Evolutionary conservation across 2,888 invertebrate genomes (phyloP).

Genomic region (Lepidocyrtinus sp.): DNA sequence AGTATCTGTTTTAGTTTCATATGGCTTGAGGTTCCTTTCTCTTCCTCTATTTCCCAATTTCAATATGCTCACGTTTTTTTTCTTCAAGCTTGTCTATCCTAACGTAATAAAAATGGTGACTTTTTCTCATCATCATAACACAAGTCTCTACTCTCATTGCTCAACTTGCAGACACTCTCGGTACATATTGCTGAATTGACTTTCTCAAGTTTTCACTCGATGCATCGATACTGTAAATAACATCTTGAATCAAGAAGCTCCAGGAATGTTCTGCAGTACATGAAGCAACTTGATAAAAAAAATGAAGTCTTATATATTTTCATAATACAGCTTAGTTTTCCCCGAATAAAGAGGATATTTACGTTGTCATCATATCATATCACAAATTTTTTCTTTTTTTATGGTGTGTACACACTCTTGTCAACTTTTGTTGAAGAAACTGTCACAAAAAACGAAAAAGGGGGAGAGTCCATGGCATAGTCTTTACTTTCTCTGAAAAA

Average conservation of each 20-base stretch:
- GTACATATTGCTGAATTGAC: neutral
- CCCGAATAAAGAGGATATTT: neutral
- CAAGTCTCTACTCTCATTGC: neutral
- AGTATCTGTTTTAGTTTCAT: neutral
- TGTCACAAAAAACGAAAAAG: constrained; percentile 27
- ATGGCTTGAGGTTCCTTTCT: neutral
- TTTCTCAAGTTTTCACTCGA: neutral
- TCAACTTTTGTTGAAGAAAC: constrained; percentile 37
- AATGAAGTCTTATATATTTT: neutral
- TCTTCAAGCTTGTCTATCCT: too few species aligned
- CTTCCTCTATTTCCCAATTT: too few species aligned
- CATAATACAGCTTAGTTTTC: neutral
- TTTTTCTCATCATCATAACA: neutral
- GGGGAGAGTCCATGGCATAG: neutral
- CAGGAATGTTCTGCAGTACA: constrained; percentile 9
- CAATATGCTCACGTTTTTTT: constrained; percentile 10
- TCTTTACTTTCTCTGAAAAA: neutral
- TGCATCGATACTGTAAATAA: neutral
- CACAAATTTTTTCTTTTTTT: too few species aligned
- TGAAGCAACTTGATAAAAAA: constrained; percentile 4
- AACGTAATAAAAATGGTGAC: neutral
- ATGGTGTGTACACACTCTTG: constrained; percentile 1
- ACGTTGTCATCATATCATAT: neutral
- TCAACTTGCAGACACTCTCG: neutral
- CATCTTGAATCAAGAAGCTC: constrained; percentile 1